Evolutionary conservation across 2,113 vertebrate genomes (phyloP), one percentile per base, ranked within the genome.

Genomic region (Tenebrosternarchus preto): DNA sequence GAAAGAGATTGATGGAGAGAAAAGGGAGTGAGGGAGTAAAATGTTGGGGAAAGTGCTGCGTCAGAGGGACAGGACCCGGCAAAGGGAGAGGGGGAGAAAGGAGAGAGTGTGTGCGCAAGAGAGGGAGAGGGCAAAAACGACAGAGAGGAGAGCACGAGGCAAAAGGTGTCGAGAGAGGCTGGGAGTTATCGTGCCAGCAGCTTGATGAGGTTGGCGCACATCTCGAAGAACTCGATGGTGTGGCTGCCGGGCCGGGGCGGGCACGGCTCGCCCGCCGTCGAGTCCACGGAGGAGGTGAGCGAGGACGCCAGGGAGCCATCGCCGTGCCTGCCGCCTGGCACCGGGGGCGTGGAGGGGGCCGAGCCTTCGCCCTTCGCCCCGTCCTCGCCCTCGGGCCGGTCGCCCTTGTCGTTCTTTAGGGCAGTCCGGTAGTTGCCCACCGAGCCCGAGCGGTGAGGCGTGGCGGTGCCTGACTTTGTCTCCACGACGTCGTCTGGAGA

Each of bases 171-270:
- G n/a, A 78, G 46, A 75, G 71, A 86, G 88, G 43, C 25, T 87
- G 86, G 82, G 78, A 92, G 91, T 94, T 96, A 99, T 86, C 97
- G 97, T 90, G 98, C 97, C 91, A 99, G 96, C 89, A 99, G 94
- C 94, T 98, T 98, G 93, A 99, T 99, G 88, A 99, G 95, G 91
- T 99, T 98, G 76, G 98, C 98, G 88, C 97, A 99, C 96, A 98
- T 99, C 92, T 99, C 98, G 85, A 99, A 99, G 84, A 99, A 99
- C 81, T 99, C 97, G 84, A 98, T 98, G 67, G 96, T 98, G 90
- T 99, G 98, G 92, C 98, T 99, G 87, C 98, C 98, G 22, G 97
- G 95, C 79, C 96, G 94, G 36, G 96, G 5, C 43, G 43, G 93
- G 86, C 93, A 90, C 73, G 93, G 22, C 1, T 92, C 95, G 27